phyloP scores from a whole-genome alignment of 1,140 invertebrate genomes.

The Lerema accius region DNA sequence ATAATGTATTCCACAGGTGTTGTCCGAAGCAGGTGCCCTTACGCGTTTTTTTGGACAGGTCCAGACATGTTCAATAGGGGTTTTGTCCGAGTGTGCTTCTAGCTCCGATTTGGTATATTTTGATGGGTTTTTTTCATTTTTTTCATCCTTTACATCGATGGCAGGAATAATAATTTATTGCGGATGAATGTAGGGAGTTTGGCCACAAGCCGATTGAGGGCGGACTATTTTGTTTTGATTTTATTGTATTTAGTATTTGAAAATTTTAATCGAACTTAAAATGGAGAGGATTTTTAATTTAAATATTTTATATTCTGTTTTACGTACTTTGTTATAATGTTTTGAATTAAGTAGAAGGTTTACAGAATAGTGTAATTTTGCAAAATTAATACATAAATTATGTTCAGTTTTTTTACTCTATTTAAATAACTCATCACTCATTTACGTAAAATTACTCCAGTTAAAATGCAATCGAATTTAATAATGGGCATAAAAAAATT shows the following conservation, averaged over 20 bases:
- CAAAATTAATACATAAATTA: too few species aligned
- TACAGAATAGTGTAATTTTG: too few species aligned
- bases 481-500: too few species aligned
- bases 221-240: conserved; percentile 5
- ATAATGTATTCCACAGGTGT: conserved; percentile 66
- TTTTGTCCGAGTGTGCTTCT: conserved; percentile 53
- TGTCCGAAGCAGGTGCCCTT: conserved; percentile 60
- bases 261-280: neutral
- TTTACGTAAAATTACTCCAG: too few species aligned
- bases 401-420: too few species aligned
- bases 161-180: conserved; percentile 56
- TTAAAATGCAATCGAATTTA: too few species aligned
- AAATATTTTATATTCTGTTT: too few species aligned
- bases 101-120: conserved; percentile 53
- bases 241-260: neutral
- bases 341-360: too few species aligned
- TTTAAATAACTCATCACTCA: too few species aligned
- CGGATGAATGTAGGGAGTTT: conserved; percentile 45
- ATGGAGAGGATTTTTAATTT: too few species aligned
- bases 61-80: conserved; percentile 62
- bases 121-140: conserved; percentile 43
- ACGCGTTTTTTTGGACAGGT: conserved; percentile 49
- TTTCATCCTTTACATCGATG: conserved; percentile 4
- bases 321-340: too few species aligned
- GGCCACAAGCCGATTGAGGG: conserved; percentile 28